A percentile compares a stretch with the other conserved stretches of the same genome.
phyloP scores from a whole-genome alignment of 2,888 invertebrate genomes.

The Machimus atricapillus region DNA sequence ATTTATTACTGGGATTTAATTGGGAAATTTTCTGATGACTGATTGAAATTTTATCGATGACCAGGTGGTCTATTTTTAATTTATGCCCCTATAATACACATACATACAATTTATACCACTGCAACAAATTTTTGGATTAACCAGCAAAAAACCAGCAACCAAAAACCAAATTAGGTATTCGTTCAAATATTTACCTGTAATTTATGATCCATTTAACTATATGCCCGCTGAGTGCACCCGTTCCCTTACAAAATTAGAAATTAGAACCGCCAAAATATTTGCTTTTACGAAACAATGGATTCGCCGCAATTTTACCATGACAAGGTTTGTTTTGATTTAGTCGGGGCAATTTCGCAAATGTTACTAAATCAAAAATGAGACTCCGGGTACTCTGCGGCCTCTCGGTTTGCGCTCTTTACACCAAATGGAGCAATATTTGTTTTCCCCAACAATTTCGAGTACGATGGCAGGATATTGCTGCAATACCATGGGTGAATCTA shows the following conservation, averaged over 20 bases:
- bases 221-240: not conserved
- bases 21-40: constrained; percentile 29
- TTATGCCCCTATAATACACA: not conserved
- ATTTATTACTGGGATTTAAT: constrained; percentile 33
- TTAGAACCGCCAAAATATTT: not conserved
- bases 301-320: not conserved
- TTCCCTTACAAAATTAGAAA: not conserved
- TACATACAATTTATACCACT: not conserved
- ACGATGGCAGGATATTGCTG: not conserved
- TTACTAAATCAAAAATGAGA: not conserved
- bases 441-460: not conserved
- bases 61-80: constrained; percentile 6
- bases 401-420: not conserved
- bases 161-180: not conserved
- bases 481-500: not conserved
- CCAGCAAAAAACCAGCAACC: not conserved
- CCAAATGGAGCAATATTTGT: not conserved
- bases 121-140: not conserved
- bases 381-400: not conserved
- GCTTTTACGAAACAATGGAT: not conserved
- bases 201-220: not conserved
- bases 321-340: not conserved
- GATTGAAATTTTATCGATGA: constrained; percentile 21
- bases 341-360: not conserved
- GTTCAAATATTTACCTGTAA: constrained; percentile 9